Evolutionary conservation across 1,140 invertebrate genomes (phyloP).

Genomic region (Meteorus sp.): DNA sequence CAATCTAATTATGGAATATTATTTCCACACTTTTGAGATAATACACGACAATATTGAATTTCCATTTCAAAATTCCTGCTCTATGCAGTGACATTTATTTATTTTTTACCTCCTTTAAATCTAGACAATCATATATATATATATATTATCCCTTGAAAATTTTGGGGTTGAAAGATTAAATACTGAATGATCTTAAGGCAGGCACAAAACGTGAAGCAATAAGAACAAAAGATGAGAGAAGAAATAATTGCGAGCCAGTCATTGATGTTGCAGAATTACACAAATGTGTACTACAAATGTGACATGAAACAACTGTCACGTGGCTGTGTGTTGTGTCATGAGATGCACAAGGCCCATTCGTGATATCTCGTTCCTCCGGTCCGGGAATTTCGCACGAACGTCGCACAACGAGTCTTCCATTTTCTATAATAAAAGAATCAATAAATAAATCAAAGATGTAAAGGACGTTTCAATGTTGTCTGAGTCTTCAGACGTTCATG

Average conservation of each 20-base stretch:
- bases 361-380: conserved; percentile 57
- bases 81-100: no score
- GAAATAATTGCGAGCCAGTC: conserved; percentile 34
- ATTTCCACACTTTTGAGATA: no score
- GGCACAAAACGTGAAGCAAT: conserved; percentile 22
- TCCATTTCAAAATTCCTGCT: no score
- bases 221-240: conserved; percentile 26
- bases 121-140: neutral
- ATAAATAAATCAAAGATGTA: neutral
- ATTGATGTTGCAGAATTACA: conserved; percentile 61
- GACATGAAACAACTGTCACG: conserved; percentile 61
- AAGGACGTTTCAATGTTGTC: neutral
- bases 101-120: neutral
- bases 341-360: conserved; percentile 56
- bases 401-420: conserved; percentile 54
- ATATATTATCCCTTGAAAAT: neutral
- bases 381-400: conserved; percentile 63
- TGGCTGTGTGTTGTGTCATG: conserved; percentile 51
- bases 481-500: no score
- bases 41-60: no score
- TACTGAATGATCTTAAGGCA: conserved; percentile 10
- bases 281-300: conserved; percentile 59
- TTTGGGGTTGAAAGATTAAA: conserved; percentile 1
- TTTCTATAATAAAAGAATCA: conserved; percentile 49
- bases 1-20: no score